Evolutionary conservation across 2,888 invertebrate genomes (phyloP), one percentile per base, ranked within the genome.

Genomic region (Andrena flavipes): DNA sequence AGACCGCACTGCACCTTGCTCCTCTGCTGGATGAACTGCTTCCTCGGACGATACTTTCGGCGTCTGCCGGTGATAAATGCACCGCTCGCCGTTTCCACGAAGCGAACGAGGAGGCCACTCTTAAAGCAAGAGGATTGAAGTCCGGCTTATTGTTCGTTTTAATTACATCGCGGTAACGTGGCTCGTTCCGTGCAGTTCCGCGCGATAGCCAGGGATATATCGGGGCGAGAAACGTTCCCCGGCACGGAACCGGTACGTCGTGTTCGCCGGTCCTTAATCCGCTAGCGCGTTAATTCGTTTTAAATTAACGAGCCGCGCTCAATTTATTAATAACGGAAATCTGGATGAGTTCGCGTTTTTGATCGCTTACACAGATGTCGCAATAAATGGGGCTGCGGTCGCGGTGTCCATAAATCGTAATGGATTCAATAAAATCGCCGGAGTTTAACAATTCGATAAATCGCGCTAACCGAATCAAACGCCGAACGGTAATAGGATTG

Each of bases 141-240:
- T 69, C 67, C 26, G 54, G 74, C 74, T 87, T 84, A 87, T 82
- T 82, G 84, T 86, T 80, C 84, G 60, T 84, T 88, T 88, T 88
- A 87, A 86, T 88, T 88, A 79, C 84, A 76, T 80, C 65, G 48
- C 48, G 63, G 54, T 26, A 8, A 8, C 63, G 7, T 1, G 33
- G 48, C 2, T 1, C 20, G 3, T 5, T 56, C 23, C 56, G 56
- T 56, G 10, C 56, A 10, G 20, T 56, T 23, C 23, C 26, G 3
- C 26, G 23, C 56, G 56, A 56, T 23, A 23, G 26, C 56, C 20
- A 10, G 8, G 56, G 23, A 23, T 23, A 23, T 56, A 26, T 26
- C n/a, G 7, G 29, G 13, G 13, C 5, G 35, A 16, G 56, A 56
- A 56, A 13, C 29, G 49, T 51, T 54, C 7, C n/a, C 2, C 10